Percentiles rank a stretch among this genome's conserved stretches.
Evolutionary conservation across 2,888 invertebrate genomes (phyloP).

Genomic region (Phalangium opilio): DNA sequence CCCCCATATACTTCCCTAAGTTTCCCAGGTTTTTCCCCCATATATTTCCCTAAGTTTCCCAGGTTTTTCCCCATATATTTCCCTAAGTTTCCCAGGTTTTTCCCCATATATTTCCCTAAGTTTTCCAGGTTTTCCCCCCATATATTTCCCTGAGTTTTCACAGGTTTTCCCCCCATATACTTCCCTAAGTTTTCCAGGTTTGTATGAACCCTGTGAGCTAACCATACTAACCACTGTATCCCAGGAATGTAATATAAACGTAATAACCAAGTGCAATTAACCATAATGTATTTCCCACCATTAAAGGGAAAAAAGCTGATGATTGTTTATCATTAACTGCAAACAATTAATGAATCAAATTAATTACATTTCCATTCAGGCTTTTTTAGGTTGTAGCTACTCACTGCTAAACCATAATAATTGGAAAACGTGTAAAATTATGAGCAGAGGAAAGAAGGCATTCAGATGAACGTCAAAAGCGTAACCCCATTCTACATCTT

Average conservation of each 20-base stretch:
- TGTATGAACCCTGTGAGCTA: constrained; percentile 4
- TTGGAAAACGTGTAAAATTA: constrained; percentile 82
- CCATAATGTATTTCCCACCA: constrained; percentile 89
- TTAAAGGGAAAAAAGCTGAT: constrained; percentile 16
- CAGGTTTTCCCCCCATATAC: too few species aligned
- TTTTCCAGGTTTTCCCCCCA: too few species aligned
- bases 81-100: too few species aligned
- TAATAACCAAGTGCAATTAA: constrained; percentile 78
- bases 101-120: too few species aligned
- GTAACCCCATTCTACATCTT: constrained; percentile 95
- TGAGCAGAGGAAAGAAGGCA: constrained; percentile 92
- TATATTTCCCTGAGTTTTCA: too few species aligned
- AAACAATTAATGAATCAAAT: too few species aligned
- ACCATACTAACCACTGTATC: constrained; percentile 68
- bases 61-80: too few species aligned
- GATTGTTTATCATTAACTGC: constrained; percentile 1
- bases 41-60: too few species aligned
- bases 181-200: too few species aligned
- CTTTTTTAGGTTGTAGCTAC: constrained; percentile 6
- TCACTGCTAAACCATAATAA: constrained; percentile 58
- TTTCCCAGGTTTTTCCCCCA: too few species aligned
- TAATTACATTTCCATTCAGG: too few species aligned
- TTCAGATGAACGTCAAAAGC: constrained; percentile 97
- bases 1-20: too few species aligned
- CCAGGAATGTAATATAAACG: constrained; percentile 90